Base-by-base conservation (phyloP, 2,797 vertebrate species). In the Carapus acus region DNA sequence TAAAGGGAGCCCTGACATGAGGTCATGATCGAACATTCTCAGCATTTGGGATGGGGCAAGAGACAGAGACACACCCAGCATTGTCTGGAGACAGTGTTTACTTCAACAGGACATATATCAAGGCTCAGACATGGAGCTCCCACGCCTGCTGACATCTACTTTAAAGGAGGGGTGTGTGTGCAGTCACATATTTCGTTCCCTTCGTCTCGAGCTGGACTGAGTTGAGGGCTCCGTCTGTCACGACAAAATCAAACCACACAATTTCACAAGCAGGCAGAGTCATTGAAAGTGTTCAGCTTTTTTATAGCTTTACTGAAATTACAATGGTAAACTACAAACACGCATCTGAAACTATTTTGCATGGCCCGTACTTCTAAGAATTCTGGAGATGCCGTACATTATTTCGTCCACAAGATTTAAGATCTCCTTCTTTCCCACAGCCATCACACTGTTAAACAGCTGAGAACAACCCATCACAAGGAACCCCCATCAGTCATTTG, bases 1-100 rank as follows among this genome's bases (percentile, higher is more conserved):
- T 13, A 6, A 37, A 36, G 23, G 38, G 23, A 58, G 45, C 58
- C 62, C 57, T 34, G 55, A 43, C 37, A 9, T 50, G 54, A 56
- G 36, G 31, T 59, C 55, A 56, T 34, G 41, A 19, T 48, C 40
- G 50, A 12, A 48, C 29, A 18, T 37, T 3, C 49, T 61, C 63
- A 67, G 75, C 80, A 77, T 67, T 11, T 71, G 77, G 71, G 73
- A 71, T 27, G 24, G 7, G 56, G 65, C 67, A 73, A 66, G 63
- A 76, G 67, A 74, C 55, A 70, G 42, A 12, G 59, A 59, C 55
- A 76, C 74, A n/a, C 73, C 76, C 67, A 33, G 63, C 73, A 82
- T 80, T 81, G 79, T 80, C 77, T 79, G 73, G 65, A 75, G 80
- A 77, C 72, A 75, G 73, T 67, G 71, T 71, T 73, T 49, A 54